Percentiles rank a stretch among this genome's conserved stretches.
These are phyloP conservation scores for Trichogramma dendrolimi DNA, from an alignment of 2,888 invertebrate genomes.

Conservation along the genomic window DNA sequence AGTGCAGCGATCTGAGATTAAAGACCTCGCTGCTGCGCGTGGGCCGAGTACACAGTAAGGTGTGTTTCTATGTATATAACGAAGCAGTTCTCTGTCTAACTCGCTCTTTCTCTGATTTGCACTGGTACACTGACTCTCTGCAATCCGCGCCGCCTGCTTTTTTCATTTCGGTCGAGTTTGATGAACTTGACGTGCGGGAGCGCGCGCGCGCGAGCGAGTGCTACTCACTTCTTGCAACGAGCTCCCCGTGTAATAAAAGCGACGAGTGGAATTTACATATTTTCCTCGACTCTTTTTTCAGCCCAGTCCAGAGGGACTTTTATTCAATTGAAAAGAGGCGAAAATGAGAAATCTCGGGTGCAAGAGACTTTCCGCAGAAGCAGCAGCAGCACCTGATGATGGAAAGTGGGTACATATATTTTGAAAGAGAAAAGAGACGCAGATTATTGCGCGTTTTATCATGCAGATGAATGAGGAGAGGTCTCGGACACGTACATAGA, in stretches of 20 bases:
- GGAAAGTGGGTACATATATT: no score
- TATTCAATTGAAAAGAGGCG: conserved; percentile 9
- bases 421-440: no score
- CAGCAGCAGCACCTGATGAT: no score
- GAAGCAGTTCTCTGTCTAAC: conserved; percentile 11
- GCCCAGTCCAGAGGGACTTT: conserved; percentile 2
- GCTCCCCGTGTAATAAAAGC: conserved; percentile 16
- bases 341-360: conserved; percentile 17
- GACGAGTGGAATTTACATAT: conserved; percentile 21
- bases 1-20: conserved; percentile 25
- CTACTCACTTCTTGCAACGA: background rate
- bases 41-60: no score
- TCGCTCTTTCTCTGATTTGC: background rate
- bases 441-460: no score
- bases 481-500: no score
- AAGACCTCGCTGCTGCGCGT: conserved; percentile 12
- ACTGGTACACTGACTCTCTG: no score
- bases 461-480: no score
- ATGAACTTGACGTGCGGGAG: conserved; percentile 12
- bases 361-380: no score
- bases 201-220: background rate
- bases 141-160: conserved; percentile 6
- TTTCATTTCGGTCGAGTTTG: conserved; percentile 22
- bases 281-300: conserved; percentile 11
- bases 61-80: background rate